Evolutionary conservation across 2,888 invertebrate species (phyloP).

Genomic region (Pristionchus entomophagus): DNA sequence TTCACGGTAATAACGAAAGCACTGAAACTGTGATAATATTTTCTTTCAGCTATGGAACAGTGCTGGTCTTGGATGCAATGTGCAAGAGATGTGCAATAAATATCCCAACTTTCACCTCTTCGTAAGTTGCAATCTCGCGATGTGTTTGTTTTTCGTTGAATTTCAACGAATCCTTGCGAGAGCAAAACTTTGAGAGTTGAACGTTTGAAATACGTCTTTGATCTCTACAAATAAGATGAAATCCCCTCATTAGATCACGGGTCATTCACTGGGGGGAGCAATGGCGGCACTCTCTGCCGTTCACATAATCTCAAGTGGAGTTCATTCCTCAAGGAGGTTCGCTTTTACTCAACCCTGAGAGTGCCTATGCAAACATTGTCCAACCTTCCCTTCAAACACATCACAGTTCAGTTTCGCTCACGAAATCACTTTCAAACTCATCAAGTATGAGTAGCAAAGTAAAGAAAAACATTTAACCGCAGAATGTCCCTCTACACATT

Average conservation of each 20-base stretch:
- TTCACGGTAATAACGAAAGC: background rate
- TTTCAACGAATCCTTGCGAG: no score
- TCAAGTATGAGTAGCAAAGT: no score
- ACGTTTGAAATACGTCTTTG: background rate
- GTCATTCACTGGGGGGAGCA: constrained; percentile 7
- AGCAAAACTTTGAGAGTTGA: no score
- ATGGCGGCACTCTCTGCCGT: constrained; percentile 10
- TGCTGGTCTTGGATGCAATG: constrained; percentile 9
- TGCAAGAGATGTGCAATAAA: background rate
- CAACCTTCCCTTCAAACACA: background rate
- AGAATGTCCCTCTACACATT: constrained; percentile 53
- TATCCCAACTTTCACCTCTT: background rate
- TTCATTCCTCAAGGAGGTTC: background rate
- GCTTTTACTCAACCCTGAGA: background rate
- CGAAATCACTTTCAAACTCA: no score
- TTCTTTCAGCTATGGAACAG: constrained; percentile 2
- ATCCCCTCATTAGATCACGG: background rate
- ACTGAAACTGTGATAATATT: no score
- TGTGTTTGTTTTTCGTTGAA: background rate
- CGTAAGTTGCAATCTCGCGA: background rate
- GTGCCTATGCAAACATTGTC: background rate
- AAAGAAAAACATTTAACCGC: no score
- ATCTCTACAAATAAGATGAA: background rate
- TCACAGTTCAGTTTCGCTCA: background rate
- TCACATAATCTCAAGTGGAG: background rate